These are phyloP conservation scores for Boleophthalmus pectinirostris DNA, from an alignment of 2,113 vertebrate species.

Conservation along the genomic window DNA sequence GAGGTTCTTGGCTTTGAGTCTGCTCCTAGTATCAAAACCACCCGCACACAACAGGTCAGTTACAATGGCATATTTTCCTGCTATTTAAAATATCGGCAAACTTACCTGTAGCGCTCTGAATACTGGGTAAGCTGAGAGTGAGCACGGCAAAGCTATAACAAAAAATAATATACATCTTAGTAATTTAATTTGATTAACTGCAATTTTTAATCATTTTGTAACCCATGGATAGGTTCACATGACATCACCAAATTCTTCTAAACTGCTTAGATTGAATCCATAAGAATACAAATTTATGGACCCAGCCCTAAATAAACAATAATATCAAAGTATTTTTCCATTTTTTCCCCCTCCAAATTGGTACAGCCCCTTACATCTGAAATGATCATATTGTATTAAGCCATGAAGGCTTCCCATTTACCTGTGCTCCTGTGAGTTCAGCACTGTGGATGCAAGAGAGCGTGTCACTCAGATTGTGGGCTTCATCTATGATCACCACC, in stretches of 20 bases:
- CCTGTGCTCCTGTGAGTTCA: constrained; percentile 90
- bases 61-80: not conserved
- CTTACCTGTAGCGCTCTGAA: constrained; percentile 87
- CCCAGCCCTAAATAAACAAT: too few relatives aligned
- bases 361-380: too few relatives aligned
- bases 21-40: constrained; percentile 77
- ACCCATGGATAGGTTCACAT: too few relatives aligned
- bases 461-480: constrained; percentile 95
- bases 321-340: too few relatives aligned
- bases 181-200: not conserved
- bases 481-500: constrained; percentile 90
- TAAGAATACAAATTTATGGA: too few relatives aligned
- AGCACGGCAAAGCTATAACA: constrained; percentile 86
- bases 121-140: constrained; percentile 93
- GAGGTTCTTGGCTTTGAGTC: constrained; percentile 94
- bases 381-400: too few relatives aligned
- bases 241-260: too few relatives aligned
- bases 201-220: too few relatives aligned
- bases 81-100: not conserved
- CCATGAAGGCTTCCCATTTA: constrained; percentile 44
- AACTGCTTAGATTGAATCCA: too few relatives aligned
- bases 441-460: constrained; percentile 87
- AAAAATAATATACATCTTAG: constrained; percentile 9
- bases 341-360: too few relatives aligned
- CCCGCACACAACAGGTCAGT: not conserved